Evolutionary conservation across 2,113 vertebrate species (phyloP).

Genomic region (Procavia capensis): DNA sequence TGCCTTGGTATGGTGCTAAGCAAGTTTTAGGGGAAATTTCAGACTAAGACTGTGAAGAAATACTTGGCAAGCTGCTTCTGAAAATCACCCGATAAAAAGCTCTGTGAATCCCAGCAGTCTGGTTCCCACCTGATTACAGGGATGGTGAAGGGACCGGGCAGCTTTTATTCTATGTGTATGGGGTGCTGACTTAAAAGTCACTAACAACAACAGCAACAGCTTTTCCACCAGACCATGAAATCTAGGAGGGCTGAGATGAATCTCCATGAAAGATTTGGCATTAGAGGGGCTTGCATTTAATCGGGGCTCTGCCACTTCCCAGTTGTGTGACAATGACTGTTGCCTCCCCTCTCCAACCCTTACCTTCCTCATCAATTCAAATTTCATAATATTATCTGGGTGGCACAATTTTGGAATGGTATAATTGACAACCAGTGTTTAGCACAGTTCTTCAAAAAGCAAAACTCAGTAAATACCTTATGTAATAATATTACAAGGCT

Average conservation of each 20-base stretch:
- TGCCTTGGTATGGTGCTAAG: background rate
- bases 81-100: background rate
- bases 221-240: background rate
- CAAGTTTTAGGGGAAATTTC: background rate
- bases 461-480: background rate
- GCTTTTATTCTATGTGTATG: too few relatives aligned
- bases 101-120: background rate
- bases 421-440: background rate
- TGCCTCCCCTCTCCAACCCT: background rate
- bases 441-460: background rate
- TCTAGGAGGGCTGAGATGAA: background rate
- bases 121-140: too few relatives aligned
- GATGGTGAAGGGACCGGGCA: too few relatives aligned
- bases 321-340: accelerated
- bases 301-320: background rate
- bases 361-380: background rate
- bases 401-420: background rate
- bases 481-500: background rate
- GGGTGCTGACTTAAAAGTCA: too few relatives aligned
- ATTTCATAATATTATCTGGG: background rate
- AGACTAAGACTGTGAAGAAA: background rate
- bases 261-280: background rate
- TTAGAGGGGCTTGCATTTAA: background rate
- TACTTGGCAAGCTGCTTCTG: background rate
- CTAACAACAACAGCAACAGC: too few relatives aligned